Evolutionary conservation across 2,888 invertebrate species (phyloP).

Genomic region (Ommatoiulus sabulosus): DNA sequence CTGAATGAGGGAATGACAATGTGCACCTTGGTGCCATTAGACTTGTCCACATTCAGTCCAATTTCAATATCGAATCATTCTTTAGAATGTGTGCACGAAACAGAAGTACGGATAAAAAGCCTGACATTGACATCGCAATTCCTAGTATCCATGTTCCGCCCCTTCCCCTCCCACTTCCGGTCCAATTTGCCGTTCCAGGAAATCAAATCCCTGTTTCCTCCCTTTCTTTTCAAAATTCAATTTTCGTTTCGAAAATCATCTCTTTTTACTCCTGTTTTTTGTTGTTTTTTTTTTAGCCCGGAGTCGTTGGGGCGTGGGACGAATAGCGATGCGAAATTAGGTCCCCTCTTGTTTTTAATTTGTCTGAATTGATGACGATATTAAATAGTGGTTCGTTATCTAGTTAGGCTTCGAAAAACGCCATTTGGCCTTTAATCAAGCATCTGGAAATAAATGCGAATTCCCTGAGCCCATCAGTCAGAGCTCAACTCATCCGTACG

Average conservation of each 20-base stretch:
- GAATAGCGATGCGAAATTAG: neutral
- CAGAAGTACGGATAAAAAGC: neutral
- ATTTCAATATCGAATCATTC: too few relatives aligned
- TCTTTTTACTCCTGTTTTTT: neutral
- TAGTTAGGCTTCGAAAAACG: too few relatives aligned
- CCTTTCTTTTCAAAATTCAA: neutral
- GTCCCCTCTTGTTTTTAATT: neutral
- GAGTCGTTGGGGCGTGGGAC: neutral
- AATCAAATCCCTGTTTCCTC: neutral
- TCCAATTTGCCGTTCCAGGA: neutral
- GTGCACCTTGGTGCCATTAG: neutral
- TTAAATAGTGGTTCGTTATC: neutral
- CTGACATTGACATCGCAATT: neutral
- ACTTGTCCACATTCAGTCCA: neutral
- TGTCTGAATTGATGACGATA: neutral
- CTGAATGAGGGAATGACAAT: too few relatives aligned
- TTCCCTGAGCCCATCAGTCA: too few relatives aligned
- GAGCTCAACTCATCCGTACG: too few relatives aligned
- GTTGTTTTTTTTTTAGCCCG: neutral
- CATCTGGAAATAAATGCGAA: too few relatives aligned
- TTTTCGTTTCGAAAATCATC: neutral
- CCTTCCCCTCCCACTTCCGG: neutral
- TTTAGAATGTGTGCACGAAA: neutral
- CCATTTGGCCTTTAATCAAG: too few relatives aligned
- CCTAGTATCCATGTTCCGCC: too few relatives aligned